Evolutionary conservation across 2,888 invertebrate species (phyloP).

Genomic region (Suillia variegata): DNA sequence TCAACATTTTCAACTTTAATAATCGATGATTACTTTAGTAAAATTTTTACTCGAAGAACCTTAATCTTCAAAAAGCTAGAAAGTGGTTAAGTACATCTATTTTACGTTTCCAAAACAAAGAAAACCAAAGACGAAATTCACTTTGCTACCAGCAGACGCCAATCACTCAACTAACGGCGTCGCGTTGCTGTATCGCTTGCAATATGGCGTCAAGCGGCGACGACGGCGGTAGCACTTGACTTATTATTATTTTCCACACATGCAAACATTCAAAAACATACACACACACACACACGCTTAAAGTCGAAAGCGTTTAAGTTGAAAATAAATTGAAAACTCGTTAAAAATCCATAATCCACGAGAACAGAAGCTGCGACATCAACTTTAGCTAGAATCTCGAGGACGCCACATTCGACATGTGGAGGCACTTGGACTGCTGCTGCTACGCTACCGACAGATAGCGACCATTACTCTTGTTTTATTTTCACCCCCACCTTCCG

Average conservation of each 20-base stretch:
- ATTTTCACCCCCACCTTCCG: background rate
- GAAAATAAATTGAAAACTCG: constrained; percentile 60
- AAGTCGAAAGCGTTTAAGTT: constrained; percentile 30
- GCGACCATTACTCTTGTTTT: background rate
- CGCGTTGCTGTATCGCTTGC: background rate
- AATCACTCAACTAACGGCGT: background rate
- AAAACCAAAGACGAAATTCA: constrained; percentile 10
- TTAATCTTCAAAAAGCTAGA: too few relatives aligned
- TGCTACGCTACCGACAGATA: background rate
- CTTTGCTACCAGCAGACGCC: constrained; percentile 17
- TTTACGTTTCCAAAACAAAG: background rate
- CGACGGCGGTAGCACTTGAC: background rate
- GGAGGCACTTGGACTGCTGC: constrained; percentile 8
- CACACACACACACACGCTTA: constrained; percentile 24
- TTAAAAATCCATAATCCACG: constrained; percentile 60
- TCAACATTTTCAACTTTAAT: too few relatives aligned
- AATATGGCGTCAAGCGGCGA: background rate
- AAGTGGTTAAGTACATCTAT: background rate
- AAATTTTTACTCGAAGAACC: too few relatives aligned
- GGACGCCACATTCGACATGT: constrained; percentile 6
- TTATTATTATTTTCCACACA: too few relatives aligned
- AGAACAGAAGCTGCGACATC: constrained; percentile 24
- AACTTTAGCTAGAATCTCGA: background rate
- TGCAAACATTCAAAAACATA: background rate
- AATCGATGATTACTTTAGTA: too few relatives aligned